A percentile compares a stretch with the other conserved stretches of the same genome.
Evolutionary conservation across 2,888 invertebrate species (phyloP).

Genomic region (Meliscaeva auricollis): DNA sequence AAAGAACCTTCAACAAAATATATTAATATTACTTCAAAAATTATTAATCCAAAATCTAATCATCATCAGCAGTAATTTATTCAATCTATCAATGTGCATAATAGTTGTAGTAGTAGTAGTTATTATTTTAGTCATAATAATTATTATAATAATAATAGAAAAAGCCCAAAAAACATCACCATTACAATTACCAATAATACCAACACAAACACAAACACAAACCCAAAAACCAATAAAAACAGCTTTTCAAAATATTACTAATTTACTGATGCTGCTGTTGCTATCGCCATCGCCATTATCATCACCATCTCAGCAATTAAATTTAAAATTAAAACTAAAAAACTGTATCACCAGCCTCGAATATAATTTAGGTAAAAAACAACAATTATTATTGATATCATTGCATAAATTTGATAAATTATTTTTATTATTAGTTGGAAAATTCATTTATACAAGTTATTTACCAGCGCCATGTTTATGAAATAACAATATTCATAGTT

Average conservation of each 20-base stretch:
- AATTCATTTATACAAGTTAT: conserved; percentile 57
- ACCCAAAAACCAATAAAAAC: too few species aligned
- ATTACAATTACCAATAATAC: conserved; percentile 17
- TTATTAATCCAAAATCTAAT: conserved; percentile 72
- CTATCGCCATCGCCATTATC: conserved; percentile 8
- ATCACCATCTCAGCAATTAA: conserved; percentile 33
- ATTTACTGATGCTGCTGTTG: conserved; percentile 26
- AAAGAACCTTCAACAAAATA: conserved; percentile 77
- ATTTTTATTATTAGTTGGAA: conserved; percentile 59
- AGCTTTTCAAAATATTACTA: conserved; percentile 39
- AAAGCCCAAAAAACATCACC: conserved; percentile 17
- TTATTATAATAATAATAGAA: conserved; percentile 22
- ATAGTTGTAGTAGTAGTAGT: conserved; percentile 43
- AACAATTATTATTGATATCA: conserved; percentile 56
- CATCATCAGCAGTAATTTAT: conserved; percentile 73
- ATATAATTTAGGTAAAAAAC: conserved; percentile 64
- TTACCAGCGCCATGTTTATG: conserved; percentile 68
- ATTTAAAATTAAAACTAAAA: conserved; percentile 38
- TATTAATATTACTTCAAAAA: conserved; percentile 60
- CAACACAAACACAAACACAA: neutral
- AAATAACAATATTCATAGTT: conserved; percentile 61
- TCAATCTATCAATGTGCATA: conserved; percentile 74
- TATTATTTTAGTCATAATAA: conserved; percentile 22
- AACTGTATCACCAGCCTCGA: conserved; percentile 62
- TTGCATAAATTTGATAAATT: conserved; percentile 55